These are phyloP conservation scores for Pseudochirops cupreus DNA, from an alignment of 2,797 vertebrate genomes.

Conservation along the genomic window DNA sequence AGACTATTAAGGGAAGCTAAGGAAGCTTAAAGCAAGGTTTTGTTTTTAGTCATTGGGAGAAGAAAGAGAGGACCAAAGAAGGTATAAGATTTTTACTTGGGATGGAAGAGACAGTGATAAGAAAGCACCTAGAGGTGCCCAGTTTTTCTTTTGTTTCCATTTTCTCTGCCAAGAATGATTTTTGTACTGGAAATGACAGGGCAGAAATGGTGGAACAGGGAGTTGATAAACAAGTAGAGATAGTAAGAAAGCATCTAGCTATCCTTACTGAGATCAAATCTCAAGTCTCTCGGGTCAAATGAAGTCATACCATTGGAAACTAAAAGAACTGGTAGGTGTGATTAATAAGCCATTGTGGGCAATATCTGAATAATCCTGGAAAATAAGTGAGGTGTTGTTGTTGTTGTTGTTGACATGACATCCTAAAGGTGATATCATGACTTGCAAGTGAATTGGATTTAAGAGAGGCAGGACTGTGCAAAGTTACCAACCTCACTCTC, in stretches of 20 bases:
- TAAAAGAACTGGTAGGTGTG: background rate
- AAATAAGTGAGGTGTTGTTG: background rate
- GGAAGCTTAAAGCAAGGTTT: background rate
- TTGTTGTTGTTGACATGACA: no score
- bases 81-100: background rate
- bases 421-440: no score
- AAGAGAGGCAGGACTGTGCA: no score
- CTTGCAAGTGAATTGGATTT: no score
- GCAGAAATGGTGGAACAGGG: background rate
- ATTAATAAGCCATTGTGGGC: background rate
- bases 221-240: background rate
- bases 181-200: background rate
- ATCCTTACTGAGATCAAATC: background rate
- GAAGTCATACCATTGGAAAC: background rate
- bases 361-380: background rate
- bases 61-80: background rate
- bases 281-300: background rate
- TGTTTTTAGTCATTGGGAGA: background rate
- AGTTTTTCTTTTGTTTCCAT: background rate
- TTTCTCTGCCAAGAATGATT: background rate
- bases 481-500: no score
- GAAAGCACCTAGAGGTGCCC: background rate
- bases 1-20: background rate
- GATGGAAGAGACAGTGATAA: background rate
- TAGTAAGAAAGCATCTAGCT: background rate